phyloP scores from a whole-genome alignment of 2,888 invertebrate genomes.

The Meiosimyza decipiens region DNA sequence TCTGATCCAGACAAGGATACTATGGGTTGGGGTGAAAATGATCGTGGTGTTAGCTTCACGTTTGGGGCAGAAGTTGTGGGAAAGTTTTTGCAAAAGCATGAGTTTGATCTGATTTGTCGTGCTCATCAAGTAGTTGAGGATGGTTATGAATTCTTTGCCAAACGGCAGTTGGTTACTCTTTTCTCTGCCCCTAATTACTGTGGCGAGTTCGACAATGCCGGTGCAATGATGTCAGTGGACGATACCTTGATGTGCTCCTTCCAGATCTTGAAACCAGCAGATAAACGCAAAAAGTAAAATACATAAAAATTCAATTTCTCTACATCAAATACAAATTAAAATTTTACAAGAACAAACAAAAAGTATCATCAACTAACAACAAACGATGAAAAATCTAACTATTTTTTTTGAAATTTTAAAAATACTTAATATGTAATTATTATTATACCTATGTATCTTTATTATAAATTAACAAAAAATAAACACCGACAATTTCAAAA shows the following conservation, averaged over 20 bases:
- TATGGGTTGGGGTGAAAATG: constrained; percentile 99
- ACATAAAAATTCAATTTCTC: constrained; percentile 11
- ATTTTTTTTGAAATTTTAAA: constrained; percentile 38
- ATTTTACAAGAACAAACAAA: constrained; percentile 33
- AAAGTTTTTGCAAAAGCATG: constrained; percentile 99
- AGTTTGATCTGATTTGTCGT: constrained; percentile 99
- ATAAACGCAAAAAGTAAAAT: constrained; percentile 86
- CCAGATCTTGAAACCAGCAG: constrained; percentile 95
- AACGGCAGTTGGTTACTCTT: constrained; percentile 92
- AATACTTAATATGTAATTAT: constrained; percentile 41
- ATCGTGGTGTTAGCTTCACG: constrained; percentile 98
- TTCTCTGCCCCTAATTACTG: constrained; percentile 96
- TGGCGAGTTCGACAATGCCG: constrained; percentile 89
- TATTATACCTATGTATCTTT: constrained; percentile 36
- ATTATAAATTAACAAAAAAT: constrained; percentile 37
- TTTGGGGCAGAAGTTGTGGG: constrained; percentile 99
- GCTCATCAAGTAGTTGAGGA: constrained; percentile 99
- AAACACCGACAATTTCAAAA: constrained; percentile 36
- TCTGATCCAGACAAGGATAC: constrained; percentile 98
- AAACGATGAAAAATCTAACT: constrained; percentile 30
- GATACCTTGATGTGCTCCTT: constrained; percentile 99
- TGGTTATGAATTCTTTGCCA: constrained; percentile 98
- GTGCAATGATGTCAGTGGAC: constrained; percentile 99
- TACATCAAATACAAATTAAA: constrained; percentile 46
- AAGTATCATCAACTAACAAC: constrained; percentile 20